Base-by-base conservation (phyloP, 2,113 vertebrate genomes). In the Isichthys henryi region DNA sequence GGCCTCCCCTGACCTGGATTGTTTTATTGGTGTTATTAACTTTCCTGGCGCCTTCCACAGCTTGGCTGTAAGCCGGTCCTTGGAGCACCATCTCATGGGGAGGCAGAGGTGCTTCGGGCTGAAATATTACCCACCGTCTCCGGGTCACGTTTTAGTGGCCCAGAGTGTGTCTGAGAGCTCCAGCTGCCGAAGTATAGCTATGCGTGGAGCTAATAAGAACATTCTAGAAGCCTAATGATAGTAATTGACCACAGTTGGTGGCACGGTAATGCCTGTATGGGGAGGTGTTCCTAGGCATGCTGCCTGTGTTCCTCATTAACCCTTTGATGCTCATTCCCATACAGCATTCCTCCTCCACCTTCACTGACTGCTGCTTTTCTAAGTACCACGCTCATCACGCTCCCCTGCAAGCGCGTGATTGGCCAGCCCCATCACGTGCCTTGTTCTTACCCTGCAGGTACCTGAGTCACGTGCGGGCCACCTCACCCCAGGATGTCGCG, bases 391-490 rank as follows among this genome's bases (percentile, higher is more conserved):
- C n/a, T 11, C 27, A 70, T 58, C 21, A 23, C 21, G 31, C 70
- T 77, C 15, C 39, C 9, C 5, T 2, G 10, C 31, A 3, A 15
- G n/a, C n/a, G 10, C 5, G 23, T 74, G 31, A 31, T 77, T 77
- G 70, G 39, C 23, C 88, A 52, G 45, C n/a, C 66, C 23, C 10
- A 13, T 77, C 39, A 74, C 27, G 6, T 77, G 92, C 10, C 49
- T 92, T 87, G 93, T 88, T 93, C 56, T 94, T n/a, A 11, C n/a
- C 85, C 94, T 92, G 87, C 90, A 99, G 98, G 94, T 99, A 98
- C 94, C 96, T 99, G 93, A 97, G 95, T 94, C 98, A 99, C 0
- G 98, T 99, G 23, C 96, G 98, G 92, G 95, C 96, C 0, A 95
- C 97, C 89, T 95, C 97, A 62, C 96, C 96, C 0, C 98, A 98